Conservation (phyloP, 2,888 invertebrate genomes). For the Pelosia muscerda region DNA sequence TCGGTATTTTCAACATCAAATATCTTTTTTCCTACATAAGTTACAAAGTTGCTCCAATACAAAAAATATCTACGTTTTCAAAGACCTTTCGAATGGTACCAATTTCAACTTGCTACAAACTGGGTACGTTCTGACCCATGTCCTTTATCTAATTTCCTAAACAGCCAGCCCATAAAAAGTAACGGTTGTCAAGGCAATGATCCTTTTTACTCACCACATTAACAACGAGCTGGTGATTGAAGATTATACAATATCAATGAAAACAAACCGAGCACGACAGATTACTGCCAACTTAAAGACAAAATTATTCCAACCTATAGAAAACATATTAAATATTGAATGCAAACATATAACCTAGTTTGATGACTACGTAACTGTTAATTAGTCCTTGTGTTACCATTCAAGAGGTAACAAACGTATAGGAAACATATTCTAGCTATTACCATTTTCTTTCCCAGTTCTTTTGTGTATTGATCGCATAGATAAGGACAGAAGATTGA, state of each 20-base stretch:
- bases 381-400: neutral
- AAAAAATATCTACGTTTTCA: no score
- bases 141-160: constrained; percentile 1
- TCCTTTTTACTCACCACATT: constrained; percentile 1
- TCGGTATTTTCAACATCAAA: no score
- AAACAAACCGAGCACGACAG: neutral
- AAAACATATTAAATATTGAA: no score
- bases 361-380: neutral
- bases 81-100: no score
- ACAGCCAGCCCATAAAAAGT: neutral
- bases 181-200: neutral
- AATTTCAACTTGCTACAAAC: no score
- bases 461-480: constrained; percentile 7
- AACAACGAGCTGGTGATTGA: neutral
- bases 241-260: neutral
- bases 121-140: no score
- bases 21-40: no score
- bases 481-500: constrained; percentile 1
- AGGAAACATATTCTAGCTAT: neutral
- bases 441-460: neutral
- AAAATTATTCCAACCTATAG: constrained; percentile 5
- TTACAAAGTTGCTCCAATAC: no score
- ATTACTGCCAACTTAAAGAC: neutral
- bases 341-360: no score
- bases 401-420: neutral